Base-by-base conservation (phyloP, 2,797 vertebrate species). In the Antennarius maculatus region DNA sequence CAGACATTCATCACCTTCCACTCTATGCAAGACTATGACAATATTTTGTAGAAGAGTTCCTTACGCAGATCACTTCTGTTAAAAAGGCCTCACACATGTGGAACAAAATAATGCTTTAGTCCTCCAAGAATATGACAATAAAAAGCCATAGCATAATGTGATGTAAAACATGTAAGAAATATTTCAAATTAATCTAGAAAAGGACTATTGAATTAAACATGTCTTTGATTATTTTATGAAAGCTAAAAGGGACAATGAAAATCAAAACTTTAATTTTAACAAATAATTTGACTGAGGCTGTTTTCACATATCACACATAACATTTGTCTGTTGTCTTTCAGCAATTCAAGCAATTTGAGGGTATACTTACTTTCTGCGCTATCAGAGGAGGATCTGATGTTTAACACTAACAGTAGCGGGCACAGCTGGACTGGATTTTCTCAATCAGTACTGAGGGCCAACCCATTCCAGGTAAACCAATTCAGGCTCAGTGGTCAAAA, bases 381-480 rank as follows among this genome's bases (percentile, higher is more conserved):
- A 1, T 52, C 56, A 0, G 61, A 86, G 15, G 39, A 74, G 8
- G 14, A 79, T 12, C 70, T 90, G 15, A 28, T 92, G 4, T 90
- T 92, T 65, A 74, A 80, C 37, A 81, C 70, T 37, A 86, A 51
- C 54, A 80, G 64, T 62, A 84, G 82, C 47, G 80, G 41, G 50
- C 39, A 14, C 55, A 57, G 11, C 27, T 94, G 94, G 94, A 83
- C 54, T 60, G 86, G 31, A 31, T 80, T 92, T 66, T 88, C 87
- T 48, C 76, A 79, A n/a, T 69, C 83, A 61, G 14, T 93, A 27
- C 14, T 74, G 18, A 66, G 5, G 0, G 60, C 47, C 39, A 63
- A 63, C 66, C 78, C 86, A 50, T 94, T 92, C 72, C 91, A 92
- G 91, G 94, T 94, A 80, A 54, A 1, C 0, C 1, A 29, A 52